Evolutionary conservation across 2,797 vertebrate species (phyloP).

Genomic region (Eulemur mongoz): DNA sequence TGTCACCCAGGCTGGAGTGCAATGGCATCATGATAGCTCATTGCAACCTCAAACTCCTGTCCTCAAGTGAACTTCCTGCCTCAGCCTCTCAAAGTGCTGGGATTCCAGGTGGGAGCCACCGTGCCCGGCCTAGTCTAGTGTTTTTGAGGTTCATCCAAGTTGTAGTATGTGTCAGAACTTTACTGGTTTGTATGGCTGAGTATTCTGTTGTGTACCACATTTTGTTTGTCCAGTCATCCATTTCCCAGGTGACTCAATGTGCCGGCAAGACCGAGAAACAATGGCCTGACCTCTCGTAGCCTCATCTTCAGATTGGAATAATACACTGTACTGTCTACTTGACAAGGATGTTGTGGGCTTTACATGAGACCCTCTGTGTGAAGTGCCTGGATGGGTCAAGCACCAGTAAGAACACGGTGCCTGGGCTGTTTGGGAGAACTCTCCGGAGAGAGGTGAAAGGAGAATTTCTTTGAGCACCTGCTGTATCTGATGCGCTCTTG

Average conservation of each 20-base stretch:
- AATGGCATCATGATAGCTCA: not conserved
- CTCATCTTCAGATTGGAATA: not conserved
- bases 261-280: not conserved
- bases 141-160: not conserved
- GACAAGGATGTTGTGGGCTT: not conserved
- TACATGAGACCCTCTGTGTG: not conserved
- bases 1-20: not conserved
- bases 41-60: not conserved
- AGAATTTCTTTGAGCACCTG: not conserved
- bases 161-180: not conserved
- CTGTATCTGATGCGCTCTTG: not conserved
- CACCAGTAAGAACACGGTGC: not conserved
- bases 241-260: not conserved
- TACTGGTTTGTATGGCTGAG: not conserved
- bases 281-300: not conserved
- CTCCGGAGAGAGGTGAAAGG: not conserved
- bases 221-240: not conserved
- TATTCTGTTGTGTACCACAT: rapidly evolving
- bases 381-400: not conserved
- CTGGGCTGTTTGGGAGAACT: not conserved
- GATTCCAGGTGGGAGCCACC: not conserved
- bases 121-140: not conserved
- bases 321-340: rapidly evolving
- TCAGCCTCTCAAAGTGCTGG: not conserved
- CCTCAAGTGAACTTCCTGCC: not conserved